Base-by-base conservation (phyloP, 35 echinoderm and acorn worm genomes). In the Patiria miniata region DNA sequence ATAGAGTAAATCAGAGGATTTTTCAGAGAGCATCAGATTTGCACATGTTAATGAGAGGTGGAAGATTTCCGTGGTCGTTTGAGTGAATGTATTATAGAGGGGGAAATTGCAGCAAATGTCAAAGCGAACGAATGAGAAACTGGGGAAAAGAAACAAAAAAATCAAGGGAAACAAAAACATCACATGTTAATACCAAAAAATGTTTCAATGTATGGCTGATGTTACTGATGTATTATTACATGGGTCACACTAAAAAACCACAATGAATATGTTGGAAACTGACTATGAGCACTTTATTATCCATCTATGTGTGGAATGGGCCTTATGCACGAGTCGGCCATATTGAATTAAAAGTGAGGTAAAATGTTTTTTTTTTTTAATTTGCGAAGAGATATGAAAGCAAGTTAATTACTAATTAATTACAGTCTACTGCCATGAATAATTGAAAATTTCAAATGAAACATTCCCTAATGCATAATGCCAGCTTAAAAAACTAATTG, bases 111-210 rank as follows among this genome's bases (percentile, higher is more conserved):
- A 69, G 61, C 23, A 69, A 69, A 36, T 69, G 61, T 69, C 61
- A 69, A 69, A 69, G 61, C 28, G 61, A 32, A 14, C 61, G 61
- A 29, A 69, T 69, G 61, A 69, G 61, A 69, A 69, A 69, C 61
- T 69, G 61, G 61, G 34, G 34, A 29, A 69, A 29, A 34, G 28
- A 69, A 69, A 22, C 26, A 29, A 29, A 29, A 34, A 69, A 69
- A 69, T 69, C 26, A 29, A 29, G 61, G 34, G 61, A 1, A 47
- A 47, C 18, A 69, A 69, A 29, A 34, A 69, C 23, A 32, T 29
- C 61, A 69, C 14, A 14, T 10, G 28, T 69, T 69, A 69, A 69
- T 22, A 69, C 61, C 61, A 69, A 69, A 10, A 32, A 22, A 12
- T 1, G 21, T 22, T 14, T 12, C 2, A 69, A 69, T 32, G 12